Percentiles rank a stretch among this genome's conserved stretches.
Conservation (phyloP, 2,113 vertebrate genomes). For the Sterna hirundo region DNA sequence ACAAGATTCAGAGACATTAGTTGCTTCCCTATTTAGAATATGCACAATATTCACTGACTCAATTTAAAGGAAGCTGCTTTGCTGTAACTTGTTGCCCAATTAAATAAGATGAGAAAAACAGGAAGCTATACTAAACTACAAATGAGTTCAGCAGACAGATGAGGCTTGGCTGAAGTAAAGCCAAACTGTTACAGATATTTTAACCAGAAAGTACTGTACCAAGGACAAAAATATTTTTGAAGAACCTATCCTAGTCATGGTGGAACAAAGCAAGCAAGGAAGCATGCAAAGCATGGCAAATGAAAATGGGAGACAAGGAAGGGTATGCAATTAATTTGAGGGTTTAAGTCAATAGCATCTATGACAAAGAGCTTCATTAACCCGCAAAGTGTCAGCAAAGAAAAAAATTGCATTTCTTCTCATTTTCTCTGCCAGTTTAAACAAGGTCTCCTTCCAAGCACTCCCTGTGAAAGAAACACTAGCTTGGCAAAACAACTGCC, state of each 20-base stretch:
- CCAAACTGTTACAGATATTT: background rate
- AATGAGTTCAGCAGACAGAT: background rate
- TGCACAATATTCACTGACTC: background rate
- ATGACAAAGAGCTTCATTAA: background rate
- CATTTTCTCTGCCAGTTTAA: conserved; percentile 10
- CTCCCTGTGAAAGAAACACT: background rate
- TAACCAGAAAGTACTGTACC: background rate
- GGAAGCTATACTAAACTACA: conserved; percentile 2
- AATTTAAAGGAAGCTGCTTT: conserved; percentile 36
- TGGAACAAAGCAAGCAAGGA: background rate
- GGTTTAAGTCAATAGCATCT: background rate
- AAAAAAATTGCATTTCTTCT: background rate
- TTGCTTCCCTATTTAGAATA: background rate
- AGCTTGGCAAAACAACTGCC: background rate
- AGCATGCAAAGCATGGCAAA: background rate
- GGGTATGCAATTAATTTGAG: background rate
- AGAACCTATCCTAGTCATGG: background rate
- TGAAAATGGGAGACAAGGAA: background rate
- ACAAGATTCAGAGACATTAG: background rate
- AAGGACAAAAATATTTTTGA: background rate
- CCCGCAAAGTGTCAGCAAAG: background rate
- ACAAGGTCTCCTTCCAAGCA: background rate
- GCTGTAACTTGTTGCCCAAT: conserved; percentile 19
- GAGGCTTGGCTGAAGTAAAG: background rate
- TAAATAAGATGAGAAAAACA: conserved; percentile 11